A percentile compares a stretch with the other conserved stretches of the same genome.
Conservation (phyloP, 2,888 invertebrate species). For the Plutella xylostella region DNA sequence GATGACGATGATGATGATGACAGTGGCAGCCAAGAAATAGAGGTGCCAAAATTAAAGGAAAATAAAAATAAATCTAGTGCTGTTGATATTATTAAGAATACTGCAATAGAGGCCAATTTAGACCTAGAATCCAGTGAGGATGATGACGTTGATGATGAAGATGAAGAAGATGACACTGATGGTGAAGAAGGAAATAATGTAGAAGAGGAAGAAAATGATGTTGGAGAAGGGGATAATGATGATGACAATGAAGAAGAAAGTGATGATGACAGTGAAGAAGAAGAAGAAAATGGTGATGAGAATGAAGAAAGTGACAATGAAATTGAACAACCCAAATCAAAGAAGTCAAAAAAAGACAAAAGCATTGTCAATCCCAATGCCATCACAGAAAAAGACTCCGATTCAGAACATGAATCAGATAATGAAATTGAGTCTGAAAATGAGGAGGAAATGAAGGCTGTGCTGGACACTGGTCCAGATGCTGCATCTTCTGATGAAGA, state of each 20-base stretch:
- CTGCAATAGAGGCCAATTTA: too few species aligned
- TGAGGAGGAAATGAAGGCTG: conserved; percentile 42
- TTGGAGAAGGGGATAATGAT: too few species aligned
- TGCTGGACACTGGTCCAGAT: conserved; percentile 30
- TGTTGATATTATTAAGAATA: too few species aligned
- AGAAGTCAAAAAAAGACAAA: conserved; percentile 7
- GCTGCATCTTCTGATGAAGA: conserved; percentile 42
- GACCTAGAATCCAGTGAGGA: conserved; percentile 9
- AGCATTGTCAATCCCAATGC: conserved; percentile 43
- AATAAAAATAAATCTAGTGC: too few species aligned
- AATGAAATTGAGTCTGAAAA: conserved; percentile 54
- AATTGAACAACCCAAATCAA: too few species aligned
- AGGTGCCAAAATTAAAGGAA: too few species aligned
- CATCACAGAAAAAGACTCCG: conserved; percentile 51
- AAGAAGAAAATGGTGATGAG: conserved; percentile 20
- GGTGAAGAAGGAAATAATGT: too few species aligned
- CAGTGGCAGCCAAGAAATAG: too few species aligned
- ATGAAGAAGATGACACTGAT: too few species aligned
- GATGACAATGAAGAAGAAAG: conserved; percentile 30
- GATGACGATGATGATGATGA: background rate
- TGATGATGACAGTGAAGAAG: too few species aligned
- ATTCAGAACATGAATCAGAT: conserved; percentile 60
- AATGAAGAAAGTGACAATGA: too few species aligned
- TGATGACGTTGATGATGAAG: conserved; percentile 32
- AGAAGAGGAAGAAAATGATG: too few species aligned